Evolutionary conservation across 2,888 invertebrate species (phyloP).

Genomic region (Tetrapedia diversipes): DNA sequence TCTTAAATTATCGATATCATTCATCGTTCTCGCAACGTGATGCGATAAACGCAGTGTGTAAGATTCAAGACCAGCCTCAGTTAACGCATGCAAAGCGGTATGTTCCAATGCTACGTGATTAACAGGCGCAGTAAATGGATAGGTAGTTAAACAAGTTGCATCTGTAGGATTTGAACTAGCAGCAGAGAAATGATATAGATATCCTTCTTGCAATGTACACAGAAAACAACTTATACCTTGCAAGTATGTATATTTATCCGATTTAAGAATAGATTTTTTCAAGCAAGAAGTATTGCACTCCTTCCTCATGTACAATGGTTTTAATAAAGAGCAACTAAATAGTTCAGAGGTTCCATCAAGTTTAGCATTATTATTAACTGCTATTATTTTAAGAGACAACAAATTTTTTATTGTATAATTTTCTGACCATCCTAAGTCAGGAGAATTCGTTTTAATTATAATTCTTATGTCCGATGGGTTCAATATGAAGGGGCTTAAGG

Average conservation of each 20-base stretch:
- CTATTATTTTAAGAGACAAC: constrained; percentile 83
- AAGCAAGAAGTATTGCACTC: constrained; percentile 71
- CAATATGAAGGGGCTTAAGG: constrained; percentile 76
- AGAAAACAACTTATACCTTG: constrained; percentile 87
- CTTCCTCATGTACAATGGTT: constrained; percentile 81
- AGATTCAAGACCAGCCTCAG: constrained; percentile 90
- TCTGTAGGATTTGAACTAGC: constrained; percentile 64
- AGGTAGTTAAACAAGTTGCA: constrained; percentile 80
- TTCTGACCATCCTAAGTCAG: constrained; percentile 81
- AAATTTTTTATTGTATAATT: constrained; percentile 83
- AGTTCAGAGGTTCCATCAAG: constrained; percentile 83
- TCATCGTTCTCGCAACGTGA: constrained; percentile 84
- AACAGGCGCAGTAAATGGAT: constrained; percentile 89
- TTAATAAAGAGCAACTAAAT: constrained; percentile 84
- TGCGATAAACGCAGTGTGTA: constrained; percentile 87
- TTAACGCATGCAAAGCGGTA: constrained; percentile 89
- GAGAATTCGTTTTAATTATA: constrained; percentile 81
- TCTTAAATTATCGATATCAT: constrained; percentile 82
- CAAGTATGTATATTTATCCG: constrained; percentile 84
- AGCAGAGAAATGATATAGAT: constrained; percentile 87
- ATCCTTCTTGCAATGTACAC: constrained; percentile 88
- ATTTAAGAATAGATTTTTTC: constrained; percentile 83
- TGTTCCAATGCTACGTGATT: constrained; percentile 87
- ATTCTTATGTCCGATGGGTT: constrained; percentile 82
- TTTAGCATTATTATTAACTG: constrained; percentile 79